Conservation (phyloP, 92 coral and sea anemone genomes). For the Virgularia gustaviana region DNA sequence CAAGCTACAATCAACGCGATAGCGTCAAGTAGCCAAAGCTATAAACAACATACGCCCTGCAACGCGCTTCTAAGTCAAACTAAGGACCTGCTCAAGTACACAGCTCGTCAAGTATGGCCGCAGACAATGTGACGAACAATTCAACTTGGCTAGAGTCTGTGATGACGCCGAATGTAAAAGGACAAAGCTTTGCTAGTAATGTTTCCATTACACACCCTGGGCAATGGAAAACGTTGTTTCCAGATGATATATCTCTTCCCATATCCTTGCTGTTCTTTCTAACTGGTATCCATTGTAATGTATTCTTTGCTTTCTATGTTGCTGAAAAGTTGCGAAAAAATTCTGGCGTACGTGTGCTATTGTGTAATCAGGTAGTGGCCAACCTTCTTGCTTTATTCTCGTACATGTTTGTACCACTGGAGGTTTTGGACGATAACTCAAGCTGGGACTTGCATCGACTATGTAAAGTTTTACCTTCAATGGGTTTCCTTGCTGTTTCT, state of each 20-base stretch:
- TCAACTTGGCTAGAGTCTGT: too few species aligned
- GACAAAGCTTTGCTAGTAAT: too few species aligned
- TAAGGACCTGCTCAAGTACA: neutral
- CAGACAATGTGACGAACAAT: neutral
- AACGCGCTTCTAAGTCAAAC: neutral
- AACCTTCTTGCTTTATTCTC: constrained; percentile 18
- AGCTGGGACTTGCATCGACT: neutral
- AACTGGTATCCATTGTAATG: constrained; percentile 1
- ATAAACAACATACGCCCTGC: constrained; percentile 9
- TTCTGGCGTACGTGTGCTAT: neutral
- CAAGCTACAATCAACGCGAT: too few species aligned
- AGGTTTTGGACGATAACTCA: neutral
- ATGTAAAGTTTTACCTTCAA: constrained; percentile 12
- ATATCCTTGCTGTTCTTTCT: neutral
- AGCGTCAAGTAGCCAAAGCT: too few species aligned
- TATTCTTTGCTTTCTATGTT: constrained; percentile 11
- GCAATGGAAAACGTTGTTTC: neutral
- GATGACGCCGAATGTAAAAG: too few species aligned
- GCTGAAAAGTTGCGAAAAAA: neutral
- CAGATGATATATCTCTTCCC: neutral
- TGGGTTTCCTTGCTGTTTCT: constrained; percentile 16
- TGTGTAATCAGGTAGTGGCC: constrained; percentile 23
- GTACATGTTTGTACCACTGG: constrained; percentile 3
- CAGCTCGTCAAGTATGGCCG: neutral
- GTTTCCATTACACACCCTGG: too few species aligned